Conservation (phyloP, 2,113 vertebrate species). For the Oryzias javanicus region DNA sequence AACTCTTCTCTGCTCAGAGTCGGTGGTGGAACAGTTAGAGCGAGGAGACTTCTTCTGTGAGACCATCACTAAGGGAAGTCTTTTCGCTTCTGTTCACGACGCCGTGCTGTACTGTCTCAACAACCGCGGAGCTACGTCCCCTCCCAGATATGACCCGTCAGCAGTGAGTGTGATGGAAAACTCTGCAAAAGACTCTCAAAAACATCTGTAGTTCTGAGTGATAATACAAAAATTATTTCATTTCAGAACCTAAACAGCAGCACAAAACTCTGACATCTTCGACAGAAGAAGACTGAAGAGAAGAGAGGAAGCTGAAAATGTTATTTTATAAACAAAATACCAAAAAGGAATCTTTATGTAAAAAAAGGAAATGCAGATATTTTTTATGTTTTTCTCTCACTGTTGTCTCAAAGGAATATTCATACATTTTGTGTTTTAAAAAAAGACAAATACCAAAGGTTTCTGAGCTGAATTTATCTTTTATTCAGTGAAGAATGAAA, state of each 20-base stretch:
- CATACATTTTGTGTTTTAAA: slow-evolving; percentile 7
- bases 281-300: background rate
- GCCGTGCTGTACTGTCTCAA: slow-evolving; percentile 78
- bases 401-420: slow-evolving; percentile 7
- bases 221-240: slow-evolving; percentile 11
- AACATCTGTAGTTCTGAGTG: background rate
- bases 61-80: slow-evolving; percentile 80
- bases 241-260: slow-evolving; percentile 54
- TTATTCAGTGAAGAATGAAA: slow-evolving; percentile 45
- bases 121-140: slow-evolving; percentile 32
- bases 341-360: background rate
- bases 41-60: slow-evolving; percentile 84
- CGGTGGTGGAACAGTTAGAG: slow-evolving; percentile 85
- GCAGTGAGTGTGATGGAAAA: slow-evolving; percentile 46
- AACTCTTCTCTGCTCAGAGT: slow-evolving; percentile 62
- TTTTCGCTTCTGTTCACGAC: slow-evolving; percentile 87
- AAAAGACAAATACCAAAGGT: slow-evolving; percentile 5
- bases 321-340: background rate
- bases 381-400: background rate
- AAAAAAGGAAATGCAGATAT: background rate
- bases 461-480: slow-evolving; percentile 20
- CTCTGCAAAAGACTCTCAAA: background rate
- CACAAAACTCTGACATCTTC: slow-evolving; percentile 61
- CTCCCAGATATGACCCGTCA: slow-evolving; percentile 44
- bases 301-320: background rate